Conservation (phyloP, 2,797 vertebrate genomes). For the Numenius phaeopus region DNA sequence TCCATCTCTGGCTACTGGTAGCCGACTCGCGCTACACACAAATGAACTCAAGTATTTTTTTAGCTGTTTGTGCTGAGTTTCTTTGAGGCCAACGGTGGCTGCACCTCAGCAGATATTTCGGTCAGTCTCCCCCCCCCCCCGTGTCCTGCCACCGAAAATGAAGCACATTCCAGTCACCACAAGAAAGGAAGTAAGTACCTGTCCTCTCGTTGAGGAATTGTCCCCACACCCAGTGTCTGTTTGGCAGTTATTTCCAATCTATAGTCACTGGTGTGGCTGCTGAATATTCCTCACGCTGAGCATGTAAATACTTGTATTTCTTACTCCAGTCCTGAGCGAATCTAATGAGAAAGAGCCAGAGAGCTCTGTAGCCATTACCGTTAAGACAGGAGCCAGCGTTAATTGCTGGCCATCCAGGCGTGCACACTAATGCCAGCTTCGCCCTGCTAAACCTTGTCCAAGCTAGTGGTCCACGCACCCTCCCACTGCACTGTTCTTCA, state of each 20-base stretch:
- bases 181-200: slow-evolving; percentile 36
- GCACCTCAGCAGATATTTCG: neutral
- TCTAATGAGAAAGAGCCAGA: neutral
- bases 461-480: neutral
- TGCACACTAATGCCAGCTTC: neutral
- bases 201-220: neutral
- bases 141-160: neutral
- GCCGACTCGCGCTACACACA: slow-evolving; percentile 15
- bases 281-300: slow-evolving; percentile 37
- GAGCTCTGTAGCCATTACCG: neutral
- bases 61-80: slow-evolving; percentile 50
- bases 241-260: slow-evolving; percentile 17
- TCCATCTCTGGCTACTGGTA: slow-evolving; percentile 57
- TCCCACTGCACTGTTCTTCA: neutral
- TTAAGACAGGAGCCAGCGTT: neutral
- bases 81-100: slow-evolving; percentile 42
- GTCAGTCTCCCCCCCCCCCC: neutral
- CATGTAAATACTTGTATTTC: slow-evolving; percentile 41
- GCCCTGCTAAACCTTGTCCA: neutral
- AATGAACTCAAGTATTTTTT: slow-evolving; percentile 31
- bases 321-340: neutral
- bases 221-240: neutral
- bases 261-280: slow-evolving; percentile 26
- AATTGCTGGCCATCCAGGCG: neutral
- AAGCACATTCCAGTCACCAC: slow-evolving; percentile 63